Evolutionary conservation across 2,888 invertebrate genomes (phyloP).

Genomic region (Melanophora roralis): DNA sequence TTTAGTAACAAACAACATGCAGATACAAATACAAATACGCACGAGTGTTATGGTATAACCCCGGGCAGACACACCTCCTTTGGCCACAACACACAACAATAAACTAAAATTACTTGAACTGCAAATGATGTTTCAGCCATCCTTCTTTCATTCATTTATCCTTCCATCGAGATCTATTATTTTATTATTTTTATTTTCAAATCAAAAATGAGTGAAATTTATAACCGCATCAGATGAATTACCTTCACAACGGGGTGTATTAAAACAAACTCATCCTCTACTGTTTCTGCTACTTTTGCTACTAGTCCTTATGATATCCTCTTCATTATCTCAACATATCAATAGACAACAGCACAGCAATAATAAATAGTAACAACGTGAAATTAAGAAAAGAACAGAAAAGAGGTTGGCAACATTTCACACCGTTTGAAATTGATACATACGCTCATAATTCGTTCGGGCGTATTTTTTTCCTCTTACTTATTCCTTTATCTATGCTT

Average conservation of each 20-base stretch:
- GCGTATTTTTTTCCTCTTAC: too few relatives aligned
- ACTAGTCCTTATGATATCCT: background rate
- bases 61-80: conserved; percentile 56
- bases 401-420: conserved; percentile 57
- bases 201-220: conserved; percentile 67
- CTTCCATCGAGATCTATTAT: background rate
- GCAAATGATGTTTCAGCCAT: conserved; percentile 73
- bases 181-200: conserved; percentile 29
- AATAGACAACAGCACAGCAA: conserved; percentile 15
- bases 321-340: conserved; percentile 34
- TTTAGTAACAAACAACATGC: conserved; percentile 70
- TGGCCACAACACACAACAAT: conserved; percentile 54
- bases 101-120: conserved; percentile 59
- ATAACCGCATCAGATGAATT: conserved; percentile 76
- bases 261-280: conserved; percentile 40
- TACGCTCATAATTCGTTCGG: conserved; percentile 70
- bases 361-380: background rate
- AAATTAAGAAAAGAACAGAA: conserved; percentile 7
- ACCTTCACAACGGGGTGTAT: conserved; percentile 70
- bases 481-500: conserved; percentile 34
- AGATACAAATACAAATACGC: conserved; percentile 60
- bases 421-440: conserved; percentile 62
- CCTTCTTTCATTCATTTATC: background rate
- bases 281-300: conserved; percentile 16
- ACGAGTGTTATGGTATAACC: background rate